Conservation (phyloP, 2,113 vertebrate genomes). For the Cephalopterus ornatus region DNA sequence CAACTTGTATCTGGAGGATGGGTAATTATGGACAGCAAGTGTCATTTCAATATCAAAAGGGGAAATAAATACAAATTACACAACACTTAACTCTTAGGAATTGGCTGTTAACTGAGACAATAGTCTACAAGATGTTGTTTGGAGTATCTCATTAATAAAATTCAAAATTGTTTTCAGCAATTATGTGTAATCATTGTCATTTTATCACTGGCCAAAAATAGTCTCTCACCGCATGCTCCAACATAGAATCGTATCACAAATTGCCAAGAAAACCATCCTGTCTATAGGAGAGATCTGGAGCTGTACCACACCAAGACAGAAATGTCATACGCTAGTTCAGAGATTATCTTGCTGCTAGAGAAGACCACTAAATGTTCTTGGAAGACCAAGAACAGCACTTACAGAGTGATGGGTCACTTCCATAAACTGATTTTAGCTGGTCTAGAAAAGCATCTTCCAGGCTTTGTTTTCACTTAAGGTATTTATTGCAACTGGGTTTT, state of each 20-base stretch:
- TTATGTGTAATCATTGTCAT: slow-evolving; percentile 68
- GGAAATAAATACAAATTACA: slow-evolving; percentile 55
- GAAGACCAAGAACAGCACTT: background rate
- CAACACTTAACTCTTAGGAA: slow-evolving; percentile 45
- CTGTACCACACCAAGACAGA: background rate
- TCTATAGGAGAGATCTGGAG: background rate
- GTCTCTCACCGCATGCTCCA: slow-evolving; percentile 49
- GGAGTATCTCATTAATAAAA: slow-evolving; percentile 76
- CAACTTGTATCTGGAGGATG: slow-evolving; percentile 37
- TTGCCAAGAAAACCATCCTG: slow-evolving; percentile 57
- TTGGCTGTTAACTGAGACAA: slow-evolving; percentile 63
- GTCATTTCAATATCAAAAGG: slow-evolving; percentile 8
- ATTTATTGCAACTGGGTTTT: background rate
- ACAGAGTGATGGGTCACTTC: background rate
- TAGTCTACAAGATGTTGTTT: slow-evolving; percentile 61
- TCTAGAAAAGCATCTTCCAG: background rate
- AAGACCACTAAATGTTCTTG: background rate
- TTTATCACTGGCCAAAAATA: slow-evolving; percentile 68
- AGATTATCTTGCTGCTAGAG: background rate
- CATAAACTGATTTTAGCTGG: background rate
- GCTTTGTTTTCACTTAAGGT: background rate
- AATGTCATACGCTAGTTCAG: background rate
- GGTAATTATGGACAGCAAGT: slow-evolving; percentile 50
- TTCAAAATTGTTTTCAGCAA: slow-evolving; percentile 72
- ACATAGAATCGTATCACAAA: slow-evolving; percentile 21